Evolutionary conservation across 1,140 invertebrate species (phyloP).

Genomic region (Sinella curviseta): DNA sequence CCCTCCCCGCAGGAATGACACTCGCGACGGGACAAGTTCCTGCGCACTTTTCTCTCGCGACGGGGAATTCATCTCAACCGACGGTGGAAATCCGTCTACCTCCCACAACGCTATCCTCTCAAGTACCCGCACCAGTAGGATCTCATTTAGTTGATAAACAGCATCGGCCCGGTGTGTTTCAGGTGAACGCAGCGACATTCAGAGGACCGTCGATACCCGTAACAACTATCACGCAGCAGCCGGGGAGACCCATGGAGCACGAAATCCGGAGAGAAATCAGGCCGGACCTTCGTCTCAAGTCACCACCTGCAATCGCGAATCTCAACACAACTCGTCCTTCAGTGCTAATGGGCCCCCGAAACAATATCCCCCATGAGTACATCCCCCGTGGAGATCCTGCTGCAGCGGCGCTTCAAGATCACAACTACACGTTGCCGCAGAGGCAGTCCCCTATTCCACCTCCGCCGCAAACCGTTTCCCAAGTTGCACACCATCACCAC

Average conservation of each 20-base stretch:
- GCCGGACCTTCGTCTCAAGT: background rate
- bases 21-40: background rate
- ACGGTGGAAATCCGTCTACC: constrained; percentile 1
- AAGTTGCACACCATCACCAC: background rate
- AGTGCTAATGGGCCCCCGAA: background rate
- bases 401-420: background rate
- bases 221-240: background rate
- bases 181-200: background rate
- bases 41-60: background rate
- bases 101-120: background rate
- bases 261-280: background rate
- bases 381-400: background rate
- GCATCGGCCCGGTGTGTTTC: background rate
- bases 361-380: background rate
- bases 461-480: background rate
- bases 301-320: background rate
- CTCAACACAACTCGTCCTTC: constrained; percentile 8
- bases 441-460: background rate
- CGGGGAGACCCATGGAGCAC: background rate
- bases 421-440: constrained; percentile 8
- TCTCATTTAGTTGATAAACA: constrained; percentile 13
- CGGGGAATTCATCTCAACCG: background rate
- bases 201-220: background rate
- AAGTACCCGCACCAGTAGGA: background rate
- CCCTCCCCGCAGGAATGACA: background rate